phyloP scores from a whole-genome alignment of 2,888 invertebrate species.

The Amblyjoppa fuscipennis region DNA sequence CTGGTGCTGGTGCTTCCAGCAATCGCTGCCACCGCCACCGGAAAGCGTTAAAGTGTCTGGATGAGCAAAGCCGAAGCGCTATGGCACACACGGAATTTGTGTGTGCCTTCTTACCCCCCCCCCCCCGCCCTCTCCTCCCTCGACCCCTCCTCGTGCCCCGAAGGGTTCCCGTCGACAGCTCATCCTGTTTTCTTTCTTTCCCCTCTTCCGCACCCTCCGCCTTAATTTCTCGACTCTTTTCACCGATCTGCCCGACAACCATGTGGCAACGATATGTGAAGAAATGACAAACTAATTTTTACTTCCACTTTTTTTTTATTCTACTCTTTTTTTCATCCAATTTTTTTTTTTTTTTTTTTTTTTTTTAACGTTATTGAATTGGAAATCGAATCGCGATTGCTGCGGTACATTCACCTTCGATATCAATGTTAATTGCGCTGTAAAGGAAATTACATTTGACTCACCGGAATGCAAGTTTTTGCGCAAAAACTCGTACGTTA shows the following conservation, averaged over 20 bases:
- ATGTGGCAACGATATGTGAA: no score
- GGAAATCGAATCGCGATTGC: no score
- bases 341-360: no score
- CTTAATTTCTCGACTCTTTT: background rate
- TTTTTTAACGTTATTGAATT: no score
- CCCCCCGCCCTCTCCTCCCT: background rate
- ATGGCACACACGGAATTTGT: constrained; percentile 39
- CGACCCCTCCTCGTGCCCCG: constrained; percentile 7
- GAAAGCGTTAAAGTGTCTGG: constrained; percentile 50
- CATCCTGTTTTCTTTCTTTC: constrained; percentile 16
- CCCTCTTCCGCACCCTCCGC: background rate
- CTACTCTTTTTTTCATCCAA: no score
- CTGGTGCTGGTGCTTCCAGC: constrained; percentile 64
- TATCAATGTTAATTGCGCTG: no score
- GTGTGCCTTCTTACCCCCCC: background rate
- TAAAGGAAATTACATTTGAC: no score
- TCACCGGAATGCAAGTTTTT: no score
- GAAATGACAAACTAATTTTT: no score
- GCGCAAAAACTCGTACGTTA: no score
- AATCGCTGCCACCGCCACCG: constrained; percentile 26
- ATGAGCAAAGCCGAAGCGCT: constrained; percentile 18
- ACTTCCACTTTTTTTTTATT: background rate
- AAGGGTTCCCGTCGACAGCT: background rate
- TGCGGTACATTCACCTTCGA: no score
- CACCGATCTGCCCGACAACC: background rate